phyloP scores from a whole-genome alignment of 2,888 invertebrate species.

The Mesorhabditis belari region DNA sequence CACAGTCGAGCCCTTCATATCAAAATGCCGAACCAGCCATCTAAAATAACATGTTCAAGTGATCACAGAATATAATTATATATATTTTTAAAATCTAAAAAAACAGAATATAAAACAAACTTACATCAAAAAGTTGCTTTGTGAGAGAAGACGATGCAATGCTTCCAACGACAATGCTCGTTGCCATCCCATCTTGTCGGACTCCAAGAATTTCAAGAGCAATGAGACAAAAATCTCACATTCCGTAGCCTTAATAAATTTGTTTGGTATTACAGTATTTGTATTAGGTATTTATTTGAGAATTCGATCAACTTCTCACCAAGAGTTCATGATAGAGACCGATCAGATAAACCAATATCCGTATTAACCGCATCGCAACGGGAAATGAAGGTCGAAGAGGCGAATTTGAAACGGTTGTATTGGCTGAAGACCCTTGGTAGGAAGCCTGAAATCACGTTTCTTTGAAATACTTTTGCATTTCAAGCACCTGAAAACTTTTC shows the following conservation, averaged over 20 bases:
- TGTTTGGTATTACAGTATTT: too few species aligned
- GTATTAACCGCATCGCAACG: conserved; percentile 83
- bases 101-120: too few species aligned
- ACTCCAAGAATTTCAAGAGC: conserved; percentile 91
- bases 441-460: background rate
- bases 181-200: conserved; percentile 93
- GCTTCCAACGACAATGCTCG: conserved; percentile 89
- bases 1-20: background rate
- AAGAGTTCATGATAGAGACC: conserved; percentile 62
- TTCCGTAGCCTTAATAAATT: conserved; percentile 68
- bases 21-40: background rate
- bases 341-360: conserved; percentile 84
- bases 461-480: background rate
- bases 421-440: background rate
- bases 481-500: conserved; percentile 68
- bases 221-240: conserved; percentile 95
- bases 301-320: conserved; percentile 12
- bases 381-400: conserved; percentile 74
- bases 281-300: background rate
- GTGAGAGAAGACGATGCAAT: conserved; percentile 75
- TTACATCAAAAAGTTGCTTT: background rate
- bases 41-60: too few species aligned
- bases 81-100: background rate
- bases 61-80: too few species aligned
- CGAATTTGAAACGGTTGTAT: background rate